These are phyloP conservation scores for Dasyornis broadbenti DNA, from an alignment of 2,113 vertebrate genomes.

Conservation along the genomic window DNA sequence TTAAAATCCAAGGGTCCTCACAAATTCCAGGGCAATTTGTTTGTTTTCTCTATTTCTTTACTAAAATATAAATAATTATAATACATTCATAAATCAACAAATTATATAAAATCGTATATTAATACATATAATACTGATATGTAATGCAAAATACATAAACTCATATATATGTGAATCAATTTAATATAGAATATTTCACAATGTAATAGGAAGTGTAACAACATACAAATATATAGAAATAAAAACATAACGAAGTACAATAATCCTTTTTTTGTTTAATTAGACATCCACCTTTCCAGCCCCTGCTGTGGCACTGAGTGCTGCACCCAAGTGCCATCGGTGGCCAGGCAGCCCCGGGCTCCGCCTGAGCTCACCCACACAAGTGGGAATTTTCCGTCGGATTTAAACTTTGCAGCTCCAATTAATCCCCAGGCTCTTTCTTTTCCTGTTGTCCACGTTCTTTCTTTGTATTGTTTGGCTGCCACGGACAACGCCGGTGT, in stretches of 20 bases:
- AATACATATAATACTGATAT: background rate
- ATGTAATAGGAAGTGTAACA: background rate
- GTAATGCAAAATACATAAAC: background rate
- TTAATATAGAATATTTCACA: background rate
- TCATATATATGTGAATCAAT: background rate
- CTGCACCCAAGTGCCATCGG: background rate
- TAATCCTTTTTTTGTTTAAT: background rate
- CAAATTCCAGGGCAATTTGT: background rate
- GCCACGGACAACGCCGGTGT: background rate
- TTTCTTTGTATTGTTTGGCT: background rate
- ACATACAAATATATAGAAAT: background rate
- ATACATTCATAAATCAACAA: background rate
- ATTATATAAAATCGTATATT: background rate
- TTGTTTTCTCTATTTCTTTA: background rate
- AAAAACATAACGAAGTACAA: background rate
- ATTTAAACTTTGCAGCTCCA: background rate
- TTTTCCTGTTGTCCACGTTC: background rate
- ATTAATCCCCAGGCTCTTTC: background rate
- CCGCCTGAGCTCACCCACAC: background rate
- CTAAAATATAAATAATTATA: background rate
- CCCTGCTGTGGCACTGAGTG: background rate
- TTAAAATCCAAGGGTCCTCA: background rate
- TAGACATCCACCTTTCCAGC: background rate
- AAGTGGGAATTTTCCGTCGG: background rate
- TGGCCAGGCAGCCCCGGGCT: background rate